phyloP scores from a whole-genome alignment of 2,888 invertebrate species.

The Parnassius glacialis region DNA sequence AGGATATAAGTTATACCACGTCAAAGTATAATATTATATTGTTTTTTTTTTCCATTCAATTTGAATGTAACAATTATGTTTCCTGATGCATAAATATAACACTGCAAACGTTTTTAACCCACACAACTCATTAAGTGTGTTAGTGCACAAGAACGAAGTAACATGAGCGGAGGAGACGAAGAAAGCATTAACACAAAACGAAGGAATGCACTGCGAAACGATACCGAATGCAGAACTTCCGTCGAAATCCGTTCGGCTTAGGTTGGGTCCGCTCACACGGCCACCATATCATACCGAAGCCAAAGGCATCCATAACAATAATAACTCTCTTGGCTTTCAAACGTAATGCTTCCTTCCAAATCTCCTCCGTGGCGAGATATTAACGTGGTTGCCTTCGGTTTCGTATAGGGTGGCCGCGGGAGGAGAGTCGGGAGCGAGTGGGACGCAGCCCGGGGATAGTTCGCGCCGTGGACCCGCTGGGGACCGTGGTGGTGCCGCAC shows the following conservation, averaged over 20 bases:
- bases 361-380: conserved; percentile 38
- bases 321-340: conserved; percentile 38
- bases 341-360: conserved; percentile 46
- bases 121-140: conserved; percentile 26
- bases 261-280: conserved; percentile 45
- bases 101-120: neutral
- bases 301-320: conserved; percentile 70
- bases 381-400: conserved; percentile 89
- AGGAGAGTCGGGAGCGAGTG: conserved; percentile 43
- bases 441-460: conserved; percentile 67
- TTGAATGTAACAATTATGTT: too few species aligned
- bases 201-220: conserved; percentile 31
- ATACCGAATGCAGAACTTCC: conserved; percentile 26
- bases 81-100: too few species aligned
- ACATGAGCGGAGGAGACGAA: conserved; percentile 48
- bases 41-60: too few species aligned
- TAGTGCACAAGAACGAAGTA: conserved; percentile 46
- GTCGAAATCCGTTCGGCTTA: conserved; percentile 34
- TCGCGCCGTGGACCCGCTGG: conserved; percentile 89
- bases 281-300: conserved; percentile 57
- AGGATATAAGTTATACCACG: too few species aligned
- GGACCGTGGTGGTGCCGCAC: conserved; percentile 83
- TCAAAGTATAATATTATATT: too few species aligned
- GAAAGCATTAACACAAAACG: conserved; percentile 43
- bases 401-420: conserved; percentile 83